Evolutionary conservation across 2,888 invertebrate species (phyloP).

Genomic region (Hymenopus coronatus): DNA sequence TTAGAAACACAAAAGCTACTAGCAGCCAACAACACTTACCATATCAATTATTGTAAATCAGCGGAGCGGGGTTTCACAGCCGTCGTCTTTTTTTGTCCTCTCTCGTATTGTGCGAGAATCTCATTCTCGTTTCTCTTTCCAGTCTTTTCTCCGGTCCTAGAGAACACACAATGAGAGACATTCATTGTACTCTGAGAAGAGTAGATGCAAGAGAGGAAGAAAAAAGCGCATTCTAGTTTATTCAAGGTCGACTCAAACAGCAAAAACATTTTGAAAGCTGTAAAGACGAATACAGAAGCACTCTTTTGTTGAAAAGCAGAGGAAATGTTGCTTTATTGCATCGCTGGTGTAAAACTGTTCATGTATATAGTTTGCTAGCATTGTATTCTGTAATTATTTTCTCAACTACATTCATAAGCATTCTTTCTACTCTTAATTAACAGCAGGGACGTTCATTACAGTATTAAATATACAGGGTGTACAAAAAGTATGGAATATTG

Average conservation of each 20-base stretch:
- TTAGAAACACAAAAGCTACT: background rate
- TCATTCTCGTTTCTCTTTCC: background rate
- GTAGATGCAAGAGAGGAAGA: background rate
- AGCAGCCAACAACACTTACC: background rate
- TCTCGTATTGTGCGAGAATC: background rate
- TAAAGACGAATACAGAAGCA: background rate
- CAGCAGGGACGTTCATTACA: no score
- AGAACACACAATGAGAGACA: background rate
- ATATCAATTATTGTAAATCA: constrained; percentile 18
- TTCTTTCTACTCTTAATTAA: no score
- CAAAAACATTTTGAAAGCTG: background rate
- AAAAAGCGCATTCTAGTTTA: background rate
- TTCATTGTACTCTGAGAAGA: background rate
- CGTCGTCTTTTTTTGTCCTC: background rate
- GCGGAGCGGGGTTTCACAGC: background rate
- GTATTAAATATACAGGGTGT: no score
- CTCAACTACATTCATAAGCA: no score
- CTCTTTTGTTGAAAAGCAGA: background rate
- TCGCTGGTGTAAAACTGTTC: background rate
- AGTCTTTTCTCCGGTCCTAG: background rate
- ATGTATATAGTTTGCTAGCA: no score
- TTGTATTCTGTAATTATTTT: no score
- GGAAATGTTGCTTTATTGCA: background rate
- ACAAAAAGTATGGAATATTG: no score
- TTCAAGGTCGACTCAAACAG: background rate